Evolutionary conservation across 2,113 vertebrate genomes (phyloP).

Genomic region (Pseudonaja textilis): DNA sequence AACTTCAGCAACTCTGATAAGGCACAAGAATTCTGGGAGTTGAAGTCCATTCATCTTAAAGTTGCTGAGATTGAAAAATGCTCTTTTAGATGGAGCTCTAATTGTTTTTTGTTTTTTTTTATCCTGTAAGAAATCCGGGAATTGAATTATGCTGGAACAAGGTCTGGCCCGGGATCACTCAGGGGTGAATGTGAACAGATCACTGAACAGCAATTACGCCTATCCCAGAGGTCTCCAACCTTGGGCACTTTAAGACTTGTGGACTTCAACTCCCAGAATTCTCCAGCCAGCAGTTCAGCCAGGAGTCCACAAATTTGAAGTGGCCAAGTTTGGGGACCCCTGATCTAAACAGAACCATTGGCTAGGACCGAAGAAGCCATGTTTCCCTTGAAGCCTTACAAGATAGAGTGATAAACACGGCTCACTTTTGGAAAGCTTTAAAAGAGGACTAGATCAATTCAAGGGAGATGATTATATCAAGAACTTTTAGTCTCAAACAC

Average conservation of each 20-base stretch:
- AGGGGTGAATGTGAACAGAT: not conserved
- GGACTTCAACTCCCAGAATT: too few species aligned
- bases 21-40: not conserved
- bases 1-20: not conserved
- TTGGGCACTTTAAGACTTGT: too few species aligned
- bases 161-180: not conserved
- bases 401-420: not conserved
- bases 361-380: not conserved
- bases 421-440: not conserved
- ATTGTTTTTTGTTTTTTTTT: not conserved
- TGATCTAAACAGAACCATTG: not conserved
- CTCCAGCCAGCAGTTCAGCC: too few species aligned
- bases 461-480: not conserved
- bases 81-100: not conserved
- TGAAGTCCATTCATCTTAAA: not conserved
- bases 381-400: not conserved
- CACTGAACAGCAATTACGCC: too few species aligned
- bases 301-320: too few species aligned
- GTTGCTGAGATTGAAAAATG: not conserved
- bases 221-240: too few species aligned
- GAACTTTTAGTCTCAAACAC: not conserved
- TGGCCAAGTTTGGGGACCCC: too few species aligned
- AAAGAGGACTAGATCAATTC: not conserved
- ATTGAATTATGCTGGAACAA: not conserved
- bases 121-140: not conserved